These are phyloP conservation scores for Euphonia xanthogaster DNA, from an alignment of 2,797 vertebrate species.

Conservation along the genomic window DNA sequence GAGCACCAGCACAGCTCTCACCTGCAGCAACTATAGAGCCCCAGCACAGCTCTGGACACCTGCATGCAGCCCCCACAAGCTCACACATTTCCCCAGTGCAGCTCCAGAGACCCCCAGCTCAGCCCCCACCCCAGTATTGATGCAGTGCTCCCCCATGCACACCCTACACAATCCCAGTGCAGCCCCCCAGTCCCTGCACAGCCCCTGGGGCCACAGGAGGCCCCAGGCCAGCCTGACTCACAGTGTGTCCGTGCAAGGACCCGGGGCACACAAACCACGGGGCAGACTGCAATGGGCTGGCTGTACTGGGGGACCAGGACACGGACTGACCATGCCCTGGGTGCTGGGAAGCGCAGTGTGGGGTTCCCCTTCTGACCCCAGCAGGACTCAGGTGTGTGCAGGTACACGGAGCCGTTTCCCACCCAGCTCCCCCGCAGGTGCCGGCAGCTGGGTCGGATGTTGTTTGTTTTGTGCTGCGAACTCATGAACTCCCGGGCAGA, in stretches of 20 bases:
- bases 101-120: too few relatives aligned
- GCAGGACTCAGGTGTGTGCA: background rate
- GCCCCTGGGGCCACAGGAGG: background rate
- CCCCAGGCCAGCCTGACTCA: background rate
- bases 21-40: background rate
- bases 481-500: background rate
- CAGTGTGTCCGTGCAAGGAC: accelerated
- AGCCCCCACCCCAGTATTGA: background rate
- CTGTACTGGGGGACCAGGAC: accelerated
- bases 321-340: background rate
- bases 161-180: background rate
- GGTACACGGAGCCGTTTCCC: accelerated
- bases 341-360: accelerated
- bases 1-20: background rate
- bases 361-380: background rate
- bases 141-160: background rate
- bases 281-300: accelerated
- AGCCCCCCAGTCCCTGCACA: too few relatives aligned
- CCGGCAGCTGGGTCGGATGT: background rate
- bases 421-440: background rate
- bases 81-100: background rate
- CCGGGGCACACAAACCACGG: accelerated
- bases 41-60: background rate
- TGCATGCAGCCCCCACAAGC: background rate
- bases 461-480: conserved; percentile 7